A percentile compares a stretch with the other conserved stretches of the same genome.
These are phyloP conservation scores for rat (Rattus norvegicus) DNA, from an alignment of 2,113 vertebrate genomes.

Conservation along the genomic window DNA sequence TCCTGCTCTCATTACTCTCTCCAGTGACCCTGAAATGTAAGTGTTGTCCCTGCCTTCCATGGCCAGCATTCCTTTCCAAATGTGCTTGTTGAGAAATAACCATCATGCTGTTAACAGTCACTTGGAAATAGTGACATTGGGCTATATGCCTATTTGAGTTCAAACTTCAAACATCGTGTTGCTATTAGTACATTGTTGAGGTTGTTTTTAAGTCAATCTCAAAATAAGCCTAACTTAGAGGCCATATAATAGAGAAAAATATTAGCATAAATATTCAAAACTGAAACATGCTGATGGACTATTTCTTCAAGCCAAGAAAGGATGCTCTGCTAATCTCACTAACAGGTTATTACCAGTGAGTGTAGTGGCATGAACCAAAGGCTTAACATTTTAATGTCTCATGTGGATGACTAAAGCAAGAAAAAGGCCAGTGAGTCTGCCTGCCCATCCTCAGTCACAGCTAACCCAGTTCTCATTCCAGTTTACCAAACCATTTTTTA, in stretches of 20 bases:
- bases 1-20: constrained; percentile 99
- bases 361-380: constrained; percentile 84
- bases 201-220: not conserved
- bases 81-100: constrained; percentile 85
- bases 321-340: constrained; percentile 87
- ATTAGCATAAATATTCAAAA: not conserved
- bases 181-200: not conserved
- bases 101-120: constrained; percentile 79
- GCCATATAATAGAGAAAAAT: not conserved
- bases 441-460: constrained; percentile 90
- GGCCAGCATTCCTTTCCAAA: constrained; percentile 85
- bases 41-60: constrained; percentile 90
- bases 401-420: constrained; percentile 84
- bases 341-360: constrained; percentile 84
- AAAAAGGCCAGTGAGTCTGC: constrained; percentile 85
- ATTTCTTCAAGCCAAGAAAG: constrained; percentile 87
- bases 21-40: constrained; percentile 99
- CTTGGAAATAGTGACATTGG: constrained; percentile 20
- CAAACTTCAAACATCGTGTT: not conserved
- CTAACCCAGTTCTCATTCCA: constrained; percentile 86
- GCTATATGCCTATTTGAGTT: constrained; percentile 12
- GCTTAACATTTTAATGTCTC: constrained; percentile 84
- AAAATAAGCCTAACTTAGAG: constrained; percentile 28
- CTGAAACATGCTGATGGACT: constrained; percentile 81
- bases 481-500: constrained; percentile 92